Evolutionary conservation across 2,113 vertebrate genomes (phyloP).

Genomic region (Tragelaphus strepsiceros): DNA sequence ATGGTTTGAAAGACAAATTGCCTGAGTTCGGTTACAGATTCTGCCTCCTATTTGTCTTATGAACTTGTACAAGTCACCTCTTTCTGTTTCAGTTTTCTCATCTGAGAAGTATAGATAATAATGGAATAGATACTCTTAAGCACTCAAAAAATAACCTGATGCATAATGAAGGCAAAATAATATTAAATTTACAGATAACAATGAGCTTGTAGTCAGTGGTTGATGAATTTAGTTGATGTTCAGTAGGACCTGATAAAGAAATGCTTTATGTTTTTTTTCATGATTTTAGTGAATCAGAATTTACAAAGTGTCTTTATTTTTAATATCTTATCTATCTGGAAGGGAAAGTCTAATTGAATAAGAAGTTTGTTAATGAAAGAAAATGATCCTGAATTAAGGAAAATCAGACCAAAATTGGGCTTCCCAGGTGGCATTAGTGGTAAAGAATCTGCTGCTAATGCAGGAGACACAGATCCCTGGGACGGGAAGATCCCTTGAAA

Average conservation of each 20-base stretch:
- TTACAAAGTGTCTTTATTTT: not conserved
- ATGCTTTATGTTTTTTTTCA: not conserved
- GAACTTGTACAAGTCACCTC: not conserved
- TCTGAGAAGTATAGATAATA: not conserved
- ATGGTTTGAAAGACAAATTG: not conserved
- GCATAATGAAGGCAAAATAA: not conserved
- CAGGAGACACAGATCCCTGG: not conserved
- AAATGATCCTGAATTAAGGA: not conserved
- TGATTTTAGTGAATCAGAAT: not conserved
- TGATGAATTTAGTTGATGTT: not conserved
- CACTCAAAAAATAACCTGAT: not conserved
- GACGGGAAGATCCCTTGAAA: not conserved
- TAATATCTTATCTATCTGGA: not conserved
- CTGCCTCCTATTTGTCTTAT: not conserved
- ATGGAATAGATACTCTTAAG: not conserved
- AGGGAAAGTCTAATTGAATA: not conserved
- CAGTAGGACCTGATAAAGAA: not conserved
- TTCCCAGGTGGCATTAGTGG: not conserved
- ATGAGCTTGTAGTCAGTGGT: not conserved
- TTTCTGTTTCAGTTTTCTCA: not conserved
- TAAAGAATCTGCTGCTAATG: not conserved
- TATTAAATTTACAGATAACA: not conserved
- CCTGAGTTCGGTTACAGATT: not conserved
- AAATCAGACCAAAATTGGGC: not conserved
- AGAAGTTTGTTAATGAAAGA: not conserved